Percentiles rank a stretch among this genome's conserved stretches.
phyloP scores from a whole-genome alignment of 2,888 invertebrate genomes.

The Matsumyia berberina region DNA sequence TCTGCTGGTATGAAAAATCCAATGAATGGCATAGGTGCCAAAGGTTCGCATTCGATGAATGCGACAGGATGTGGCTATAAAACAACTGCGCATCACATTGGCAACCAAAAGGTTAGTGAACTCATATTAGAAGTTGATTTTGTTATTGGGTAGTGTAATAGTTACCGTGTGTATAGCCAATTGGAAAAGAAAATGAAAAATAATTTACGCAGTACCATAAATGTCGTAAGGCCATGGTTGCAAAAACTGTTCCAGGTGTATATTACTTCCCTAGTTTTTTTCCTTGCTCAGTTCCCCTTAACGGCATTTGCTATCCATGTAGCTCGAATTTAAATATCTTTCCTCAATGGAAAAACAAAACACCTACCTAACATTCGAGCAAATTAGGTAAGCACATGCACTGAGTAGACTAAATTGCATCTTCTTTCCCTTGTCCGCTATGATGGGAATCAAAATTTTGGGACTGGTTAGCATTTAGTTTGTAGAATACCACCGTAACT shows the following conservation, averaged over 20 bases:
- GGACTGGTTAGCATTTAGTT: neutral
- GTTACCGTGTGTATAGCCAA: neutral
- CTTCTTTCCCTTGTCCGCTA: too few relatives aligned
- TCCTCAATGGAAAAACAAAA: too few relatives aligned
- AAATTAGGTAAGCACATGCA: too few relatives aligned
- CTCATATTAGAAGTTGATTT: neutral
- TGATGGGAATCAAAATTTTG: neutral
- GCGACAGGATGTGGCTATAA: constrained; percentile 32
- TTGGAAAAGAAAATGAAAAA: neutral
- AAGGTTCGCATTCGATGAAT: constrained; percentile 21
- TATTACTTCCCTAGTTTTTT: too few relatives aligned
- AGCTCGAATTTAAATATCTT: too few relatives aligned
- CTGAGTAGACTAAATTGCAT: too few relatives aligned
- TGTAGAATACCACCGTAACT: constrained; percentile 13
- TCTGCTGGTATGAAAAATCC: constrained; percentile 26
- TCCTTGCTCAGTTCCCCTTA: too few relatives aligned
- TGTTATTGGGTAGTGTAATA: neutral
- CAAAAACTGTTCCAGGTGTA: too few relatives aligned
- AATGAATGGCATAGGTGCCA: constrained; percentile 13
- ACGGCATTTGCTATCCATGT: too few relatives aligned
- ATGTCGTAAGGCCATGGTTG: too few relatives aligned
- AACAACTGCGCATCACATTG: constrained; percentile 18
- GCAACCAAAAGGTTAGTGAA: constrained; percentile 52
- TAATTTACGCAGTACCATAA: constrained; percentile 1
- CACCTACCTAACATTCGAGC: too few relatives aligned